Conservation (phyloP, 2,888 invertebrate species). For the Ennomos fuscantarius region DNA sequence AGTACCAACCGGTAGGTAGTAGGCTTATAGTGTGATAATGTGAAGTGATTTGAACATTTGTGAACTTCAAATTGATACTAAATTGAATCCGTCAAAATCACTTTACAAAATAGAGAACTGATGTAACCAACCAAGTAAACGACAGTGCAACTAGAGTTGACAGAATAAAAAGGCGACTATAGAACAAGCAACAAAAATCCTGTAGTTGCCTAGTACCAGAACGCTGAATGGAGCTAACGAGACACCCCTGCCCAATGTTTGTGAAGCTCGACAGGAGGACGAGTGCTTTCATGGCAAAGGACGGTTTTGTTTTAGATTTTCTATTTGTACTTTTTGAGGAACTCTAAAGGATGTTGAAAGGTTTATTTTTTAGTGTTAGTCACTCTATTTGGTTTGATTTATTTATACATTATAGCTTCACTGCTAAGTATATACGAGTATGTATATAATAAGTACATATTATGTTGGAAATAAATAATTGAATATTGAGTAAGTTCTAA, state of each 20-base stretch:
- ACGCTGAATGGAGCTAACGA: slow-evolving; percentile 43
- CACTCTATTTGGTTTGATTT: too few species aligned
- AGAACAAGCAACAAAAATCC: slow-evolving; percentile 35
- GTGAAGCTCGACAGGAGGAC: slow-evolving; percentile 34
- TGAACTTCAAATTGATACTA: too few species aligned
- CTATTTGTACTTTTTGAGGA: slow-evolving; percentile 22
- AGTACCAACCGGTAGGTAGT: too few species aligned
- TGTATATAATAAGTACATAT: too few species aligned
- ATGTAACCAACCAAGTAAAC: slow-evolving; percentile 20
- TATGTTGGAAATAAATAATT: too few species aligned
- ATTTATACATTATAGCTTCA: too few species aligned
- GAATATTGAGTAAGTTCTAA: too few species aligned
- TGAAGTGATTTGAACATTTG: neutral
- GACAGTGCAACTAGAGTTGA: slow-evolving; percentile 27
- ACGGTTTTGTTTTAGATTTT: slow-evolving; percentile 37
- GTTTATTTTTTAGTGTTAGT: too few species aligned
- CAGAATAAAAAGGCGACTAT: slow-evolving; percentile 31
- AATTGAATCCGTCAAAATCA: slow-evolving; percentile 2
- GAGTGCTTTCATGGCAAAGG: slow-evolving; percentile 32
- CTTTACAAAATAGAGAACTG: slow-evolving; percentile 3
- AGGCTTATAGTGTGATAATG: too few species aligned
- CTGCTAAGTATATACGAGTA: too few species aligned
- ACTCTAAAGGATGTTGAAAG: neutral
- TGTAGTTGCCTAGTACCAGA: slow-evolving; percentile 20
- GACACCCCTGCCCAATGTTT: slow-evolving; percentile 41